These are phyloP conservation scores for Takifugu flavidus DNA, from an alignment of 2,113 vertebrate species.

Conservation along the genomic window DNA sequence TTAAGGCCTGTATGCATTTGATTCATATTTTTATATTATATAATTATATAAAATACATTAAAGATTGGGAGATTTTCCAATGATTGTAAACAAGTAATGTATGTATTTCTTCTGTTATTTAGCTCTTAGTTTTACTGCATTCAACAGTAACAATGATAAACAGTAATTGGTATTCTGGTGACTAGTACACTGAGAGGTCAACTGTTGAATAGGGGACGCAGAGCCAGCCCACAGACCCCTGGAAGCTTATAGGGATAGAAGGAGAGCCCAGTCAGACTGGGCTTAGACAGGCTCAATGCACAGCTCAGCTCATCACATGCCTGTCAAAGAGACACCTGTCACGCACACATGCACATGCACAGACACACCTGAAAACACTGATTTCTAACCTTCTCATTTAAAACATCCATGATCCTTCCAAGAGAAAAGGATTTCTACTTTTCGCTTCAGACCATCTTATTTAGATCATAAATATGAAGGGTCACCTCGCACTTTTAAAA, in stretches of 20 bases:
- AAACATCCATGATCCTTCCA: constrained; percentile 8
- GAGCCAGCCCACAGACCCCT: constrained; percentile 63
- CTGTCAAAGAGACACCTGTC: constrained; percentile 72
- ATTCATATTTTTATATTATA: no score
- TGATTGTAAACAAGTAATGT: no score
- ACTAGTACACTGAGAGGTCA: constrained; percentile 61
- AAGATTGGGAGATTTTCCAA: no score
- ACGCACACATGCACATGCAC: constrained; percentile 24
- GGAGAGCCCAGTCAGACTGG: constrained; percentile 52
- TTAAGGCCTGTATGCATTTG: no score
- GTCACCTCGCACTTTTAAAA: no score
- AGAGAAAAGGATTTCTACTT: neutral
- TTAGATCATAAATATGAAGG: no score
- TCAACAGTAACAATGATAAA: no score
- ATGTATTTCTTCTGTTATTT: no score
- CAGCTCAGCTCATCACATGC: constrained; percentile 72
- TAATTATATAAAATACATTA: no score
- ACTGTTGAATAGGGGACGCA: constrained; percentile 53
- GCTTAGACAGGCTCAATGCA: constrained; percentile 70
- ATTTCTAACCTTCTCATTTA: constrained; percentile 19
- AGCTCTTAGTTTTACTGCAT: no score
- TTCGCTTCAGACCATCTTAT: no score
- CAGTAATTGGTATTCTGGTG: constrained; percentile 66
- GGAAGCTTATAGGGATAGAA: constrained; percentile 69
- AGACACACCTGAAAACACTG: constrained; percentile 12